Evolutionary conservation across 2,797 vertebrate genomes (phyloP).

Genomic region (Cossypha niveicapilla): DNA sequence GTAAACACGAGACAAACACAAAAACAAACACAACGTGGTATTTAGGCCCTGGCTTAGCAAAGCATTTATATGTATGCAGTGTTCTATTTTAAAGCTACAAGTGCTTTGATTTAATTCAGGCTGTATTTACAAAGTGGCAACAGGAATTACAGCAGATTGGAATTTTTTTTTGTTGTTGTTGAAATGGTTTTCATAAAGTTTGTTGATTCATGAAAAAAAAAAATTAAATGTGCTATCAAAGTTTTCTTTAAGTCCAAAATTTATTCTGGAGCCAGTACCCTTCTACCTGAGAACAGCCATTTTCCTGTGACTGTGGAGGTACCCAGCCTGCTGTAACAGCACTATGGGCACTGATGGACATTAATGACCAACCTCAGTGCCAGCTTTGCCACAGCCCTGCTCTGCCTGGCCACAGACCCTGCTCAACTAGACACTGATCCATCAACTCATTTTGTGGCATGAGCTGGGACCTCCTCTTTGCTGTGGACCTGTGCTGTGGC

Average conservation of each 20-base stretch:
- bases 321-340: neutral
- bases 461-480: neutral
- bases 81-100: conserved; percentile 14
- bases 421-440: neutral
- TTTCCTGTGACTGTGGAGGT: neutral
- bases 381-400: neutral
- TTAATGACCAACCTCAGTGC: neutral
- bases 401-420: neutral
- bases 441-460: neutral
- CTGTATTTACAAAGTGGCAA: neutral
- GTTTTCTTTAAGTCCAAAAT: neutral
- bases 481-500: neutral
- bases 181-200: neutral
- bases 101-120: neutral
- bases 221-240: neutral
- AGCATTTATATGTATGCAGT: neutral
- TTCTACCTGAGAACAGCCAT: neutral
- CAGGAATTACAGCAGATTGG: neutral
- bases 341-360: fast-evolving
- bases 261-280: neutral
- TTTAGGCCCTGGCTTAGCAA: neutral
- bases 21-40: neutral
- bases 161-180: neutral
- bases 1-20: conserved; percentile 28
- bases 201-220: neutral